Conservation (phyloP, 2,888 invertebrate genomes). For the Ectobius pallidus region DNA sequence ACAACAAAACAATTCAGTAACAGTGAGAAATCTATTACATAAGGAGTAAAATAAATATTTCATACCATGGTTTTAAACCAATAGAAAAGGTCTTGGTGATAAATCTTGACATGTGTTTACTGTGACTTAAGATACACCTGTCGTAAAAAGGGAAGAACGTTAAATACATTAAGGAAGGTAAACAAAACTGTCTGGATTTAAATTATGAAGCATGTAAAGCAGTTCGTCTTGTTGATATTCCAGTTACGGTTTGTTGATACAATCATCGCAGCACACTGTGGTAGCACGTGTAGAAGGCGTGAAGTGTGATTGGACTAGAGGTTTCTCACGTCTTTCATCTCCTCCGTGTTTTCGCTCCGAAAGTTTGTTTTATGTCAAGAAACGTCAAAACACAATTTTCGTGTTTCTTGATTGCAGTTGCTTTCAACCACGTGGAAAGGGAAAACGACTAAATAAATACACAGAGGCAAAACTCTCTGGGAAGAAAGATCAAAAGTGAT, state of each 20-base stretch:
- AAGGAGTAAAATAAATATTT: too few relatives aligned
- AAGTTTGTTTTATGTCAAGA: background rate
- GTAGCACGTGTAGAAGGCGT: background rate
- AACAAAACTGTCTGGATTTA: too few relatives aligned
- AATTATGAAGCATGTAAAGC: background rate
- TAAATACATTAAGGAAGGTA: too few relatives aligned
- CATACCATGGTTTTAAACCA: too few relatives aligned
- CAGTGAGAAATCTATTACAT: too few relatives aligned
- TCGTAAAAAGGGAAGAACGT: too few relatives aligned
- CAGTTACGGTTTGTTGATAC: background rate
- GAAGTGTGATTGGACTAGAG: background rate
- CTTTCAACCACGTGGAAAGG: background rate
- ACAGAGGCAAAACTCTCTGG: background rate
- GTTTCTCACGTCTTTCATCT: background rate
- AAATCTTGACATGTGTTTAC: too few relatives aligned
- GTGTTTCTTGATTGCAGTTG: conserved; percentile 3
- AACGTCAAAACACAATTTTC: conserved; percentile 11
- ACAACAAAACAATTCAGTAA: too few relatives aligned
- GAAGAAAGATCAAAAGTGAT: background rate
- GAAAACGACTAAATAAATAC: background rate
- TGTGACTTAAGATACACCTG: too few relatives aligned
- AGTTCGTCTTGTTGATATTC: background rate
- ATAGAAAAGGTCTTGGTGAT: too few relatives aligned
- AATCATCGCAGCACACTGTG: background rate
- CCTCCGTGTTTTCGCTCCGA: background rate